These are phyloP conservation scores for Eupeodes latifasciatus DNA, from an alignment of 2,888 invertebrate species.

Conservation along the genomic window DNA sequence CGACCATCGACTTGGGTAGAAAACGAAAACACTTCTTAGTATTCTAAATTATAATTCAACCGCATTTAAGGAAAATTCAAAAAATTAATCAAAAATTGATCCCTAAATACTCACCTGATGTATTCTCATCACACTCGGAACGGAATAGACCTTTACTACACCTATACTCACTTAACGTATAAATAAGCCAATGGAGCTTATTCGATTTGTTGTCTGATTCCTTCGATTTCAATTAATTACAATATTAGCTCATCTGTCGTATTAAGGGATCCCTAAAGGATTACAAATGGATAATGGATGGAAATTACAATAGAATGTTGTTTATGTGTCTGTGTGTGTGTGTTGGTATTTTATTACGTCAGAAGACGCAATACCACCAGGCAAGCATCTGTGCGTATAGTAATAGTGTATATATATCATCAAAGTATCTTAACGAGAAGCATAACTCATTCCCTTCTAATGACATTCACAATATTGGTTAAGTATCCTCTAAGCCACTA, in stretches of 20 bases:
- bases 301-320: conserved; percentile 64
- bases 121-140: conserved; percentile 14
- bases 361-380: neutral
- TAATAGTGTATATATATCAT: neutral
- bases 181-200: conserved; percentile 30
- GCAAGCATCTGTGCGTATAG: no score
- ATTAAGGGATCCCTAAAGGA: conserved; percentile 71
- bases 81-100: neutral
- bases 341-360: neutral
- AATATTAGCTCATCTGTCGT: conserved; percentile 73
- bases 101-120: conserved; percentile 55
- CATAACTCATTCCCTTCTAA: conserved; percentile 41
- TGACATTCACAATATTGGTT: conserved; percentile 54
- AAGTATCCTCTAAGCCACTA: conserved; percentile 48
- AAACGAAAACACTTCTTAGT: conserved; percentile 14
- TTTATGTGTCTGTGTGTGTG: conserved; percentile 16
- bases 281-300: conserved; percentile 73
- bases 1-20: neutral
- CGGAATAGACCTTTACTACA: no score
- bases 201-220: conserved; percentile 72
- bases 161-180: conserved; percentile 10
- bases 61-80: neutral
- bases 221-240: conserved; percentile 75
- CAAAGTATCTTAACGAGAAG: conserved; percentile 14
- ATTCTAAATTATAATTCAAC: conserved; percentile 23